phyloP scores from a whole-genome alignment of 1,140 invertebrate species.

The Asbolus verrucosus region DNA sequence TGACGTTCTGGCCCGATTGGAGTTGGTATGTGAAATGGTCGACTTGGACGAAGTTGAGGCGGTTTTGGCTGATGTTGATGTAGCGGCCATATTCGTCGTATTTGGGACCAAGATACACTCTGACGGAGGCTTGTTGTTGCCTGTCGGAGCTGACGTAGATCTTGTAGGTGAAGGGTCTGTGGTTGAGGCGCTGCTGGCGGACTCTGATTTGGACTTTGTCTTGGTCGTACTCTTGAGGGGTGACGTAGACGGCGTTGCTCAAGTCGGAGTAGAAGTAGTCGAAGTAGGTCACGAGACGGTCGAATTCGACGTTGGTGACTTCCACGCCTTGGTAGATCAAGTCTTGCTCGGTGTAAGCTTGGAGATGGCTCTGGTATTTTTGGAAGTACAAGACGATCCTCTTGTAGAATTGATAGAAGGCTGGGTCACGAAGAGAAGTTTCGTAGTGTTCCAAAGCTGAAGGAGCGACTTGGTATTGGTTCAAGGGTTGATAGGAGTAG shows the following conservation, averaged over 20 bases:
- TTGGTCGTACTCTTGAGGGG: conserved; percentile 53
- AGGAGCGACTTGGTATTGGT: conserved; percentile 59
- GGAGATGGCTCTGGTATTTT: conserved; percentile 61
- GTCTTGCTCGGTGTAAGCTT: conserved; percentile 71
- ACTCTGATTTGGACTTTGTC: conserved; percentile 63
- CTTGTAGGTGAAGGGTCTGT: conserved; percentile 75
- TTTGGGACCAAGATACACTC: conserved; percentile 78
- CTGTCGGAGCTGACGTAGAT: conserved; percentile 71
- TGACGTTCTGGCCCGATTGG: conserved; percentile 73
- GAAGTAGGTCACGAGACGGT: conserved; percentile 78
- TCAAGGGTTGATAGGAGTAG: conserved; percentile 59
- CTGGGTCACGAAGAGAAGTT: conserved; percentile 75
- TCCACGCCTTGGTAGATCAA: conserved; percentile 71
- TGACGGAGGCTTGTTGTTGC: conserved; percentile 68
- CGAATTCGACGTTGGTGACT: conserved; percentile 72
- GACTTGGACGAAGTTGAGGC: conserved; percentile 74
- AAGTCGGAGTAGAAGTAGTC: conserved; percentile 77
- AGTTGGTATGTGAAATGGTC: conserved; percentile 68
- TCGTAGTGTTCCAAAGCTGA: conserved; percentile 66
- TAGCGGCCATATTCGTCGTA: conserved; percentile 70
- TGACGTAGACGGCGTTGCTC: conserved; percentile 71
- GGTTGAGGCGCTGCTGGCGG: conserved; percentile 68
- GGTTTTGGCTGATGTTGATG: conserved; percentile 66
- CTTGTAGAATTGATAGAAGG: conserved; percentile 74
- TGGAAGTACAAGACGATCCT: conserved; percentile 68